Conservation (phyloP, 92 coral and sea anemone genomes). For the Metridium senile region DNA sequence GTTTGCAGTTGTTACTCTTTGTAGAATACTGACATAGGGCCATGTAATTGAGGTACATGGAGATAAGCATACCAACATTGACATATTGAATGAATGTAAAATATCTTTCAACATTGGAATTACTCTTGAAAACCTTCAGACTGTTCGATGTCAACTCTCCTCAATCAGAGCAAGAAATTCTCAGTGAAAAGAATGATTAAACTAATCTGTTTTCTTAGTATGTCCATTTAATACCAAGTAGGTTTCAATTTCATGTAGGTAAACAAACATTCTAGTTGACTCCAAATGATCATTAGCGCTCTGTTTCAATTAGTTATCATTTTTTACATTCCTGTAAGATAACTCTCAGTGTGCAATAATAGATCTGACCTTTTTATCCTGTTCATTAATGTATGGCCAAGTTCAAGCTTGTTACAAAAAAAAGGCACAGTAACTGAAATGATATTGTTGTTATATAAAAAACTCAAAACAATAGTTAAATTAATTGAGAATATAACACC, state of each 20-base stretch:
- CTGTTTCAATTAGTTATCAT: constrained; percentile 24
- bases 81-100: constrained; percentile 3
- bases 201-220: constrained; percentile 10
- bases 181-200: constrained; percentile 1
- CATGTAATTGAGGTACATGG: neutral
- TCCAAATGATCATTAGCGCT: neutral
- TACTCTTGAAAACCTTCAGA: constrained; percentile 1
- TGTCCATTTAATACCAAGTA: neutral
- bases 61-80: constrained; percentile 2
- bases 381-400: constrained; percentile 20
- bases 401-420: constrained; percentile 10
- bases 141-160: neutral
- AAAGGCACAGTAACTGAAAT: neutral
- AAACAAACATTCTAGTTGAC: neutral
- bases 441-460: neutral
- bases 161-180: neutral
- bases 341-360: constrained; percentile 18
- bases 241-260: constrained; percentile 14
- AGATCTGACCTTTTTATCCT: constrained; percentile 34
- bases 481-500: neutral
- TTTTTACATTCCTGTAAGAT: constrained; percentile 10
- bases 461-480: neutral
- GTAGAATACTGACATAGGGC: constrained; percentile 6
- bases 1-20: neutral
- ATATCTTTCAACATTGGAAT: constrained; percentile 20